Conservation (phyloP, 2,888 invertebrate genomes). For the Agrilus biguttatus region DNA sequence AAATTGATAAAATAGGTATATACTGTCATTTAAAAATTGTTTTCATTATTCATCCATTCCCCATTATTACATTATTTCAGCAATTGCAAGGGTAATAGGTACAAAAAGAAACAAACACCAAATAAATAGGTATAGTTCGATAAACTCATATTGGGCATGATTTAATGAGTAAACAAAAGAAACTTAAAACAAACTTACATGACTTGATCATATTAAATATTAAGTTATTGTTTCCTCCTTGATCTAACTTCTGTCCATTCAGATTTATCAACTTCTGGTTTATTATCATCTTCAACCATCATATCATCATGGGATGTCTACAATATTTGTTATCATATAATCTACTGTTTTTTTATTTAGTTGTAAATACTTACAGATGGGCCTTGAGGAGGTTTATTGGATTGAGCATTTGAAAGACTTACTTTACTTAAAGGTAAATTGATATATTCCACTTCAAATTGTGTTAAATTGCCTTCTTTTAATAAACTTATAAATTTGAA, state of each 20-base stretch:
- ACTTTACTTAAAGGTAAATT: slow-evolving; percentile 44
- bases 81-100: not conserved
- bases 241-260: slow-evolving; percentile 54
- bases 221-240: slow-evolving; percentile 35
- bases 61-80: too few species aligned
- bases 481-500: slow-evolving; percentile 41
- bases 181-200: slow-evolving; percentile 2
- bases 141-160: too few species aligned
- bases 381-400: slow-evolving; percentile 8
- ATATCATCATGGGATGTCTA: slow-evolving; percentile 5
- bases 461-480: slow-evolving; percentile 39
- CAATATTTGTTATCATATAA: too few species aligned
- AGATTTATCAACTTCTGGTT: slow-evolving; percentile 34
- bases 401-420: slow-evolving; percentile 39
- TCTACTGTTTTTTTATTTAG: not conserved
- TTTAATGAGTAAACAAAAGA: too few species aligned
- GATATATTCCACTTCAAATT: slow-evolving; percentile 40
- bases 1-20: not conserved
- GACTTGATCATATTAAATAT: slow-evolving; percentile 5
- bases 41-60: not conserved
- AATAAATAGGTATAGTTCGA: too few species aligned
- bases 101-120: too few species aligned
- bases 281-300: slow-evolving; percentile 4
- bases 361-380: slow-evolving; percentile 8
- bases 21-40: not conserved